Evolutionary conservation across 30 jellyfish, hydroid and myxozoan genomes (phyloP), one percentile per base, ranked within the genome.

Genomic region (Clytia hemisphaerica): DNA sequence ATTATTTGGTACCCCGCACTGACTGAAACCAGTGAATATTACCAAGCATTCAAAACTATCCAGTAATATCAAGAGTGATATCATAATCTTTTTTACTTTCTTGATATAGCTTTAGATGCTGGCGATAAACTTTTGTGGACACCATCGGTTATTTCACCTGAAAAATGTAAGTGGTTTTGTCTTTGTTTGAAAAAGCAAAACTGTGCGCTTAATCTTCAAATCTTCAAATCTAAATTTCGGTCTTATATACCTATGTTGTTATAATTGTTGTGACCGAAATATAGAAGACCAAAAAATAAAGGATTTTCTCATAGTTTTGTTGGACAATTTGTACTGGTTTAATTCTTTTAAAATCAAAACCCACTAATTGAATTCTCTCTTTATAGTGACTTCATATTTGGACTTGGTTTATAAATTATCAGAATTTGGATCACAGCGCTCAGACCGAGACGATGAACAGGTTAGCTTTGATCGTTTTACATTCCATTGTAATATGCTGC

Each of bases 391-490:
- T 61, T 50, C 49, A 47, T 85, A 69, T 48, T 66, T 85, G 33
- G 60, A 71, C 33, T 49, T 30, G 24, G 74, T 85, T 26, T 64
- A 77, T 71, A 77, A 88, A 49, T 61, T 82, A 30, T 68, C 84
- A 15, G 93, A 70, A 21, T 79, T 78, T 32, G 94, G 70, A 10
- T 32, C 57, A 53, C 81, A 92, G 2, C 68, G 70, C 35, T 37
- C 87, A 0, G 89, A 61, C 35, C 72, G 90, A 42, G 97, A 88
- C 50, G 97, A 88, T 60, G 97, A 88, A 45, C 94, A 80, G 93
- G 97, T 88, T 37, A 25, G 78, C 44, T 9, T 19, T 12, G 31
- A 14, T 6, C 27, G 12, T 9, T 9, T 9, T 42, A 9, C 75
- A 31, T 61, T 38, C 73, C 63, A 30, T 63, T 1, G 66, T 49